Base-by-base conservation (phyloP, 2,888 invertebrate genomes). In the Acanthosepion esculentum region DNA sequence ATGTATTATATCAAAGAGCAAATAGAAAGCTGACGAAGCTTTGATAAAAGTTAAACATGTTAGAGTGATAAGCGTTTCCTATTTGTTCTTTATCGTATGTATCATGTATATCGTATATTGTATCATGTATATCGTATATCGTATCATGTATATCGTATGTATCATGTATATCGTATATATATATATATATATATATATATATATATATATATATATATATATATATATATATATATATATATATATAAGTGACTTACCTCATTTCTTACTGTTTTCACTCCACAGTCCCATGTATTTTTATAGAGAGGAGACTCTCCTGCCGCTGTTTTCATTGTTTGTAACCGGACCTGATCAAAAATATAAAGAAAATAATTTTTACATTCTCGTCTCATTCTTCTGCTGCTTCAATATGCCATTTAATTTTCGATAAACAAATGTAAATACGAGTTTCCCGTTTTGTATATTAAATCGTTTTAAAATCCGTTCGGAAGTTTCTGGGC, bases 261-360 rank as follows among this genome's bases (percentile, higher is more conserved):
- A n/a, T 53, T 48, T 53, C 20, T 93, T 10, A 93, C 48, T n/a
- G 53, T 93, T n/a, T 93, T 48, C 50, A 93, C n/a, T 93, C 93
- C 93, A 93, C 93, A 93, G n/a, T 93, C 93, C 48, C 29, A 93
- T 48, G 48, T 93, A 20, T 93, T 93, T 48, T 53, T 48, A n/a
- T 93, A 93, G n/a, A 48, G 50, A 18, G 93, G 53, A n/a, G 50
- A 18, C 18, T 93, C 29, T 48, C 93, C 93, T 1, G 93, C n/a
- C 78, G 33, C n/a, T 33, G 78, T 15, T 12, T 78, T 78, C 78
- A 78, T 78, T 78, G 78, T 78, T 33, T 78, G 78, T 78, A 78
- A 78, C n/a, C 78, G 78, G 33, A 78, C 78, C 78, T 78, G 78
- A 15, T 78, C n/a, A 18, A 78, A 33, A 78, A 23, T 33, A n/a